phyloP scores from a whole-genome alignment of 2,888 invertebrate species.

The Lochmaea crataegi region DNA sequence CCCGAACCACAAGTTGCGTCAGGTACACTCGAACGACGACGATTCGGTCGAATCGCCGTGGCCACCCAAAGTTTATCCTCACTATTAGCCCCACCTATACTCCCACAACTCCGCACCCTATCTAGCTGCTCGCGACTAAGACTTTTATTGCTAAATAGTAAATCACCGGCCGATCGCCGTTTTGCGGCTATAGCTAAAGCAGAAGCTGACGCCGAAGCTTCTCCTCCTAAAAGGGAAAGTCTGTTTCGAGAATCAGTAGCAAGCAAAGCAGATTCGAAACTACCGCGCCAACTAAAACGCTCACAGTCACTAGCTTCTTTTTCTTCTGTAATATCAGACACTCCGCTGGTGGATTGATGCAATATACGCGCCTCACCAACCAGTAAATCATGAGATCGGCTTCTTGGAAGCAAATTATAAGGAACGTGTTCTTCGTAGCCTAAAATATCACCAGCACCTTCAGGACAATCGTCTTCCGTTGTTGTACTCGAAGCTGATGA shows the following conservation, averaged over 20 bases:
- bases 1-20: conserved; percentile 67
- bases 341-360: conserved; percentile 66
- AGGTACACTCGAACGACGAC: conserved; percentile 71
- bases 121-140: conserved; percentile 81
- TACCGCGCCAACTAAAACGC: conserved; percentile 91
- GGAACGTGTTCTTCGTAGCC: conserved; percentile 66
- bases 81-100: conserved; percentile 80
- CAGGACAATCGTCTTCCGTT: conserved; percentile 80
- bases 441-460: conserved; percentile 65
- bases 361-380: conserved; percentile 36
- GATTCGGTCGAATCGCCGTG: conserved; percentile 57
- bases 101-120: conserved; percentile 83
- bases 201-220: conserved; percentile 73
- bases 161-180: conserved; percentile 84
- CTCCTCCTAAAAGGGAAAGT: conserved; percentile 73
- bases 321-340: conserved; percentile 70
- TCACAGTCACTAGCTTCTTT: conserved; percentile 89
- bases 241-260: conserved; percentile 88
- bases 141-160: conserved; percentile 82
- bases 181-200: conserved; percentile 79
- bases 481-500: conserved; percentile 72
- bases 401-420: conserved; percentile 75
- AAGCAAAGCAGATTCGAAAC: conserved; percentile 90
- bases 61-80: conserved; percentile 64
- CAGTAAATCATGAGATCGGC: conserved; percentile 84